Conservation (phyloP, 2,797 vertebrate genomes). For the Fistularia commersonii region DNA sequence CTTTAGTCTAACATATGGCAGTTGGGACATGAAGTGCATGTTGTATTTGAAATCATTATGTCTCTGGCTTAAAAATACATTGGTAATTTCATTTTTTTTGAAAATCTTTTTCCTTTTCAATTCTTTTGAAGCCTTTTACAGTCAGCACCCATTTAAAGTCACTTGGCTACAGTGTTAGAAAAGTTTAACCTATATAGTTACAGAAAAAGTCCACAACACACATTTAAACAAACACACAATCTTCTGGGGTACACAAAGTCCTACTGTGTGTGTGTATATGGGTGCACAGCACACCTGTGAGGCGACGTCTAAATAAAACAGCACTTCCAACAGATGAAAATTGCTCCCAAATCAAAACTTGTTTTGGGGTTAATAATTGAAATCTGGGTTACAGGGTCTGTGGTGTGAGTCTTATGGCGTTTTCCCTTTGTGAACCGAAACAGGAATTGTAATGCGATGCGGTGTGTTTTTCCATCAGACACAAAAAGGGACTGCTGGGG, state of each 20-base stretch:
- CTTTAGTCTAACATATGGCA: no score
- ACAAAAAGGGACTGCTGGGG: constrained; percentile 43
- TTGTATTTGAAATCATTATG: no score
- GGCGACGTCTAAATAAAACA: not conserved
- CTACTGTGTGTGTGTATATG: not conserved
- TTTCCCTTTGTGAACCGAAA: constrained; percentile 26
- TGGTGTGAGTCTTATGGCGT: constrained; percentile 19
- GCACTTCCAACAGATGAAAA: constrained; percentile 10
- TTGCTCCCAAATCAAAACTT: constrained; percentile 15
- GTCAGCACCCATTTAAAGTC: not conserved
- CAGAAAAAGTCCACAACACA: not conserved
- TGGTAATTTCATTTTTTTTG: not conserved
- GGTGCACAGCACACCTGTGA: constrained; percentile 8
- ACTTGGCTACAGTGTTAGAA: not conserved
- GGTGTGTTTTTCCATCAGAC: not conserved
- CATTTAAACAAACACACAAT: no score
- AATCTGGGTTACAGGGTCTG: constrained; percentile 52
- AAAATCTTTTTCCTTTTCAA: not conserved
- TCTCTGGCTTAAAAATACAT: no score
- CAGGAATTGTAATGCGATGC: constrained; percentile 35
- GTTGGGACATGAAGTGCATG: no score
- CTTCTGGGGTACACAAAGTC: no score
- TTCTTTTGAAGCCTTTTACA: no score
- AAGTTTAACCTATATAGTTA: not conserved
- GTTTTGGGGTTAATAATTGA: constrained; percentile 27